Evolutionary conservation across 2,888 invertebrate genomes (phyloP).

Genomic region (Cheilosia impressa): DNA sequence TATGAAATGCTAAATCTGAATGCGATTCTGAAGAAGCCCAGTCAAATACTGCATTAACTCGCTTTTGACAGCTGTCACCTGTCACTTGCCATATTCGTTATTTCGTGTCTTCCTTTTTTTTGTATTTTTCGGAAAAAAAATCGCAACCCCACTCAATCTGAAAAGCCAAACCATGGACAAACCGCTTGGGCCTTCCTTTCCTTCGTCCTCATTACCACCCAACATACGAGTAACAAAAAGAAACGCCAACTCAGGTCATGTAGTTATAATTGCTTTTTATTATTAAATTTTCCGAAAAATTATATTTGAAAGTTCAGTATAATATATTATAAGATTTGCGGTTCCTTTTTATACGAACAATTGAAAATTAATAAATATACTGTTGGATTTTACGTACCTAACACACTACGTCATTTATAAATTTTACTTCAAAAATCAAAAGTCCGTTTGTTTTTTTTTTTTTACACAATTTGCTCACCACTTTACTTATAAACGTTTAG

Average conservation of each 20-base stretch:
- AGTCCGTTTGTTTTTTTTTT: conserved; percentile 10
- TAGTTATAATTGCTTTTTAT: conserved; percentile 17
- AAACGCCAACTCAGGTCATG: not conserved
- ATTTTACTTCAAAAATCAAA: conserved; percentile 43
- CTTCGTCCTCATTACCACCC: too few relatives aligned
- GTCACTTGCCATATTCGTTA: too few relatives aligned
- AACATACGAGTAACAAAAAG: conserved; percentile 11
- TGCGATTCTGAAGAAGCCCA: too few relatives aligned
- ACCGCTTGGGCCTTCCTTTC: too few relatives aligned
- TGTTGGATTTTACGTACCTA: conserved; percentile 29
- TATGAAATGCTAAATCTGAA: too few relatives aligned
- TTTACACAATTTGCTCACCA: conserved; percentile 22
- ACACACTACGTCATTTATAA: conserved; percentile 25
- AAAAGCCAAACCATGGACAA: too few relatives aligned
- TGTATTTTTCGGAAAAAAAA: too few relatives aligned
- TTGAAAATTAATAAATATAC: conserved; percentile 8
- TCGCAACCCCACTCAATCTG: too few relatives aligned
- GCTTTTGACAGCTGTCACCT: too few relatives aligned
- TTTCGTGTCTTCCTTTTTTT: too few relatives aligned
- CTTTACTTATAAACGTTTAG: conserved; percentile 7
- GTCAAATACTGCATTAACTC: too few relatives aligned
- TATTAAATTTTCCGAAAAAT: conserved; percentile 45
- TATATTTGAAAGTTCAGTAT: conserved; percentile 29
- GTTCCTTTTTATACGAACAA: conserved; percentile 16
- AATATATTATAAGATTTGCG: conserved; percentile 5